Evolutionary conservation across 2,113 vertebrate species (phyloP), one percentile per base, ranked within the genome.

Genomic region (Alces alces): DNA sequence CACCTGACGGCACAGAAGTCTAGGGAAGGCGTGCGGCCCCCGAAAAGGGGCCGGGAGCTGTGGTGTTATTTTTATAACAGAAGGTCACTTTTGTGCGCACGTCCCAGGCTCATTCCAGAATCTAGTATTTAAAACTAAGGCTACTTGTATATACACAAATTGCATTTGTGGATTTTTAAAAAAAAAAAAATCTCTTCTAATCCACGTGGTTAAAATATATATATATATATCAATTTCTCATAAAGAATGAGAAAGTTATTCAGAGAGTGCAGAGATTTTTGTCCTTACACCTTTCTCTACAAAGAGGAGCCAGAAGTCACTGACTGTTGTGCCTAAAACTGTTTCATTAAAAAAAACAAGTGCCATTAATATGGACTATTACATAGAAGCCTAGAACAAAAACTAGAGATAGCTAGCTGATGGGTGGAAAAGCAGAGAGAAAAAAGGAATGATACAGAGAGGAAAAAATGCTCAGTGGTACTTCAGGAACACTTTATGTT

Each of bases 281-380:
- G 58, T 96, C 85, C 86, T 91, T 80, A 64, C 1, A 87, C 94
- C 45, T 93, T 96, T 94, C 87, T 96, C 58, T 66, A 97, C 84
- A 98, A 79, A 96, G 97, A 95, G 98, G 98, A 96, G 96, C 97
- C 95, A 97, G 97, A 98, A 91, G 54, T 85, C 88, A 97, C 95
- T 96, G 96, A 97, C 93, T 57, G 28, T 95, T 73, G 98, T 99
- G 98, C 98, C 98, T 98, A 97, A 97, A 28, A 94, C 61, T 55
- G 9, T 58, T 97, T 16, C 0, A 86, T 96, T 97, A 96, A 96
- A 88, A 55, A 91, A 95, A 98, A 80, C 96, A 99, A 99, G 99
- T 99, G 99, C 99, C 98, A 98, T 99, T 99, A 99, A 98, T 97
- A 83, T 89, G 95, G 96, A 98, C 94, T 92, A 98, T 95, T 95